Base-by-base conservation (phyloP, 2,888 invertebrate species). In the Syritta pipiens region DNA sequence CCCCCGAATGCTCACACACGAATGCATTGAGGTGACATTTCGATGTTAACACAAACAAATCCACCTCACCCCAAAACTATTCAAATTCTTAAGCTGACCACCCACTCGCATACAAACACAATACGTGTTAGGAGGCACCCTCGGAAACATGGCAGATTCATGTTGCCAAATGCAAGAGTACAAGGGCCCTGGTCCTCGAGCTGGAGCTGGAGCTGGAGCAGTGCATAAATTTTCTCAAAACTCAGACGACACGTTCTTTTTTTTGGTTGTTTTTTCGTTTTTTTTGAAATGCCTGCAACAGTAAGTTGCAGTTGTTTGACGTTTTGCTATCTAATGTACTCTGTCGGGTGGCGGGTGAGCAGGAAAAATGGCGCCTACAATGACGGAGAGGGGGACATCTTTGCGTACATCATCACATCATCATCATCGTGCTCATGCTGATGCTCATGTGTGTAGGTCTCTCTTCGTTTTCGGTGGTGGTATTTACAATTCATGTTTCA, bases 401-500 rank as follows among this genome's bases (percentile, higher is more conserved):
- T 65, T 77, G 72, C 65, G 72, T 60, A 79, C 77, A 79, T 68
- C 75, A 62, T 75, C 68, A 62, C 60, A 68, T 32, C 32, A 60
- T 42, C 75, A 62, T 65, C 63, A 59, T 44, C 57, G 49, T 63
- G 60, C 28, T 28, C 37, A 37, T 14, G 37, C 14, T 37, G 37
- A 9, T 62, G 14, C 37, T 49, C 49, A n/a, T 49, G 59, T 65
- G 51, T 46, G 63, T 65, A 44, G 51, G 32, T 37, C 49, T 44
- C 12, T 37, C 32, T 19, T 6, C 28, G 63, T 63, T 55, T 76
- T 76, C 26, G 60, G 48, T 42, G 59, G 37, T 77, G 76, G 76
- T 71, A 77, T 77, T 77, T 77, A 77, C 77, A 72, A 77, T 77
- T 77, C 77, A 77, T 77, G 77, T 77, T 77, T 55, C 46, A 68